Percentiles rank a stretch among this genome's conserved stretches.
Conservation (phyloP, 37 sponge, comb jelly and placozoan species). For the Dysidea cf. avara region DNA sequence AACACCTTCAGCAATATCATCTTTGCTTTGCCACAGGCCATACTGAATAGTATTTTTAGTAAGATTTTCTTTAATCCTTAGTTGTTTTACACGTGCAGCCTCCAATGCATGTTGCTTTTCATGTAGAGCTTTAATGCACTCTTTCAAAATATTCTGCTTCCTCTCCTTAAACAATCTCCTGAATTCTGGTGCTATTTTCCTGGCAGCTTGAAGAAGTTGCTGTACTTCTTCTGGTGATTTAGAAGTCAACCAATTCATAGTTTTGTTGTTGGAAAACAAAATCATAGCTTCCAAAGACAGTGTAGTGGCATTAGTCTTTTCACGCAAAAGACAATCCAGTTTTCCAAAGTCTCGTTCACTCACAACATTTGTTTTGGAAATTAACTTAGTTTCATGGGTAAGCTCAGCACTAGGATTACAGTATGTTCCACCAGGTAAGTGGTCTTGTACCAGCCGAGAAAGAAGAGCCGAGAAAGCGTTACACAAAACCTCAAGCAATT, state of each 20-base stretch:
- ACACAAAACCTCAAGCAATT: conserved; percentile 1
- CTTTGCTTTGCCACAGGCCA: conserved; percentile 7
- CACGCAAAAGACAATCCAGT: conserved; percentile 26
- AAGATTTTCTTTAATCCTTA: conserved; percentile 17
- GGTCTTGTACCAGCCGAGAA: conserved; percentile 10
- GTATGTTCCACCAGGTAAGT: conserved; percentile 12
- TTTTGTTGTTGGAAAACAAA: conserved; percentile 47
- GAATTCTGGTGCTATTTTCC: conserved; percentile 9
- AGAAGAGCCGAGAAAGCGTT: neutral
- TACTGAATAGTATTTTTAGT: conserved; percentile 9
- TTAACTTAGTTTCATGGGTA: conserved; percentile 14
- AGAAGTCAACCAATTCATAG: conserved; percentile 22
- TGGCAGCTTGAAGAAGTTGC: conserved; percentile 5
- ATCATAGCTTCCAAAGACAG: conserved; percentile 29
- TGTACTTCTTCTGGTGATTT: conserved; percentile 13
- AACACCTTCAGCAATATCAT: neutral
- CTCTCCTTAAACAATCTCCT: conserved; percentile 10
- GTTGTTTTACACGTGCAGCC: conserved; percentile 2
- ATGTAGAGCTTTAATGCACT: neutral
- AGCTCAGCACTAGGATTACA: neutral
- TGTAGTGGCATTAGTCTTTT: conserved; percentile 41
- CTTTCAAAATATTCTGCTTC: neutral
- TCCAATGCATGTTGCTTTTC: conserved; percentile 19
- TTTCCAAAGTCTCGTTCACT: conserved; percentile 33
- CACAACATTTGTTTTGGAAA: conserved; percentile 27